phyloP scores from a whole-genome alignment of 2,113 vertebrate species.

The Mugil cephalus region DNA sequence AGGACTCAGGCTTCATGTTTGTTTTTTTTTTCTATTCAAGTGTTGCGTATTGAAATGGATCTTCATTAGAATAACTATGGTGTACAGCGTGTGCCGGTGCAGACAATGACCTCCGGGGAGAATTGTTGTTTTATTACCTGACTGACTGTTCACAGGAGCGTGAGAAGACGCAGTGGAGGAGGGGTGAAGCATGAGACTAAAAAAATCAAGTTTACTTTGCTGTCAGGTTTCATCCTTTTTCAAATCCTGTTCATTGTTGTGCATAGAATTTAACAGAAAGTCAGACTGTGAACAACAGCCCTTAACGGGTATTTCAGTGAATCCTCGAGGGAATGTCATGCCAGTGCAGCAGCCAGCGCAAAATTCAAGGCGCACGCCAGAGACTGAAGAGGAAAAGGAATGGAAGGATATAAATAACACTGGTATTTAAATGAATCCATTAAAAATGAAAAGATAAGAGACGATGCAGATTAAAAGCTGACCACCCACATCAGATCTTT shows the following conservation, averaged over 20 bases:
- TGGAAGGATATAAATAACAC: background rate
- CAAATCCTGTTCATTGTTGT: background rate
- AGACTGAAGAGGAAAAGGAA: background rate
- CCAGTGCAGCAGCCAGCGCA: background rate
- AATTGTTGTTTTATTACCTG: slow-evolving; percentile 6
- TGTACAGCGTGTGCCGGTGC: background rate
- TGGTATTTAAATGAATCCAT: slow-evolving; percentile 2
- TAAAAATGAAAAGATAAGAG: slow-evolving; percentile 5
- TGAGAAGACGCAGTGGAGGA: background rate
- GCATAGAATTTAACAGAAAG: background rate
- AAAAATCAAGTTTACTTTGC: background rate
- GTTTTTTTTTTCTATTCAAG: background rate
- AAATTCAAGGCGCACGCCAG: background rate
- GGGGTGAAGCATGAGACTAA: too few species aligned
- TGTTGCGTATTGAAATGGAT: background rate
- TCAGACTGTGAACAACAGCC: too few species aligned
- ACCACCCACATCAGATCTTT: slow-evolving; percentile 60
- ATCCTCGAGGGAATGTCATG: background rate
- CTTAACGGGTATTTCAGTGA: too few species aligned
- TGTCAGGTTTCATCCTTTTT: background rate
- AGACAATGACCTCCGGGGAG: slow-evolving; percentile 13
- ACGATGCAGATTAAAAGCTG: slow-evolving; percentile 10
- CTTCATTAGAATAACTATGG: background rate
- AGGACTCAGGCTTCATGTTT: background rate
- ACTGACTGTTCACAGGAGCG: background rate